Percentiles rank a stretch among this genome's conserved stretches.
Evolutionary conservation across 2,888 invertebrate genomes (phyloP).

Genomic region (Spicauda simplicius): DNA sequence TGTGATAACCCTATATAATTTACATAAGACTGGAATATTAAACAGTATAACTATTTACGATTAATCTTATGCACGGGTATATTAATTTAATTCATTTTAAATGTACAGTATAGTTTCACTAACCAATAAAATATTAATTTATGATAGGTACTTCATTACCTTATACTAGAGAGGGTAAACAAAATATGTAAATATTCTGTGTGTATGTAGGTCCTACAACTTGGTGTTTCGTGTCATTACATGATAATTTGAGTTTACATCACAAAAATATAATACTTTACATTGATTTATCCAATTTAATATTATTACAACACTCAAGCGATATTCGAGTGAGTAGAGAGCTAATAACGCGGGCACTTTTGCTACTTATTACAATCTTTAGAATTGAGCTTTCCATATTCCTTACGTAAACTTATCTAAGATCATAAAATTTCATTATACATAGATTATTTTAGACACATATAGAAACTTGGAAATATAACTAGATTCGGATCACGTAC

Average conservation of each 20-base stretch:
- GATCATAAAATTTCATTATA: background rate
- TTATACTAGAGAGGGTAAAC: slow-evolving; percentile 5
- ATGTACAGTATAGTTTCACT: background rate
- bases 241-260: slow-evolving; percentile 7
- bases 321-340: background rate
- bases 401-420: slow-evolving; percentile 10
- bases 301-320: background rate
- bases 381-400: slow-evolving; percentile 66
- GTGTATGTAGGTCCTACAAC: slow-evolving; percentile 12
- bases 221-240: slow-evolving; percentile 20
- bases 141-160: background rate
- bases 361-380: slow-evolving; percentile 48
- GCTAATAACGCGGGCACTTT: background rate
- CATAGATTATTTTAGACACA: slow-evolving; percentile 20
- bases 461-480: slow-evolving; percentile 20
- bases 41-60: background rate
- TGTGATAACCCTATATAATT: background rate
- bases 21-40: background rate
- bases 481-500: slow-evolving; percentile 15
- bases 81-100: background rate
- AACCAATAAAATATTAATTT: slow-evolving; percentile 10
- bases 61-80: background rate
- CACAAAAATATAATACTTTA: slow-evolving; percentile 26
- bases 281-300: slow-evolving; percentile 4
- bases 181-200: slow-evolving; percentile 19